Conservation (phyloP, 2,113 vertebrate species). For the Empidonax alnorum region DNA sequence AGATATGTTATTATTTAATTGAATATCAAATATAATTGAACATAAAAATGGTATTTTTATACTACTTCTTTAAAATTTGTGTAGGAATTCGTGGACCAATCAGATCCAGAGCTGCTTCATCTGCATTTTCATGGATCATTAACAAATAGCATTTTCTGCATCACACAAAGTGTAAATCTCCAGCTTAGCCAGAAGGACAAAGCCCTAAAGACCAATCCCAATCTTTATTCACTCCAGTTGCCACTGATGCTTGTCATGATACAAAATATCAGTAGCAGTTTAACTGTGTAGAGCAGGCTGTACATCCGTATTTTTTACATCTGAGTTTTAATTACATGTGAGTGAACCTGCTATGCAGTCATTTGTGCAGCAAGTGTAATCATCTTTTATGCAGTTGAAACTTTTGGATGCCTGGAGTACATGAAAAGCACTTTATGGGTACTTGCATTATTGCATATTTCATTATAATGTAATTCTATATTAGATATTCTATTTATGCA, state of each 20-base stretch:
- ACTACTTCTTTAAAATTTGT: neutral
- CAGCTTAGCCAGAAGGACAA: neutral
- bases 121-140: conserved; percentile 25
- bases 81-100: neutral
- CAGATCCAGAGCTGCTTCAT: neutral
- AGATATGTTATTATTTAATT: neutral
- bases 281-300: neutral
- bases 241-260: neutral
- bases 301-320: neutral
- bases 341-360: conserved; percentile 25
- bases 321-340: conserved; percentile 58
- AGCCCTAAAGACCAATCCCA: neutral
- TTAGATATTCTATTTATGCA: conserved; percentile 71
- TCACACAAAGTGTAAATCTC: neutral
- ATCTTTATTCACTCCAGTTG: neutral
- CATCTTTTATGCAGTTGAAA: conserved; percentile 64
- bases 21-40: neutral
- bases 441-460: conserved; percentile 69
- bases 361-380: conserved; percentile 54
- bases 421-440: conserved; percentile 53
- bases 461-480: conserved; percentile 71
- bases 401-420: conserved; percentile 48
- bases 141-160: neutral
- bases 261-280: conserved; percentile 32
- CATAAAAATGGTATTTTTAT: neutral